Evolutionary conservation across 2,888 invertebrate genomes (phyloP).

Genomic region (Clusia tigrina): DNA sequence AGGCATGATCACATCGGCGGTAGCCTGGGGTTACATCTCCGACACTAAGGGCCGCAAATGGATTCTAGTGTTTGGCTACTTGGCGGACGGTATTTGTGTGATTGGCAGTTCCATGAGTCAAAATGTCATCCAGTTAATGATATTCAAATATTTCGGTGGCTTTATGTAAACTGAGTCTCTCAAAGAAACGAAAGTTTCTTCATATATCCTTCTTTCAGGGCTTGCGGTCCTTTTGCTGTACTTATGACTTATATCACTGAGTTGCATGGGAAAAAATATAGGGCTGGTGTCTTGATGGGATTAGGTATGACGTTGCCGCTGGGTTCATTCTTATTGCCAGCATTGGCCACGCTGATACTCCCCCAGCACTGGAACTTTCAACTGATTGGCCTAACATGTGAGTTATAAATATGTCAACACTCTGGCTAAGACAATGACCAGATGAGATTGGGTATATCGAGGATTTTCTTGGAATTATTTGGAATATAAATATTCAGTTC

Average conservation of each 20-base stretch:
- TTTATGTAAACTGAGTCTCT: constrained; percentile 72
- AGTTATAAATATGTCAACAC: background rate
- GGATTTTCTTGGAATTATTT: constrained; percentile 57
- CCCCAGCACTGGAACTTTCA: constrained; percentile 68
- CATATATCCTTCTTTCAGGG: constrained; percentile 59
- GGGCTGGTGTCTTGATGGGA: constrained; percentile 71
- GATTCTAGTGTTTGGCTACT: constrained; percentile 73
- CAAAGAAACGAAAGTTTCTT: background rate
- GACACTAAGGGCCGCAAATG: constrained; percentile 75
- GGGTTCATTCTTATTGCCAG: constrained; percentile 71
- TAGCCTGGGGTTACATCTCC: constrained; percentile 79
- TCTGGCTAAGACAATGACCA: too few relatives aligned
- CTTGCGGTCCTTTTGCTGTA: constrained; percentile 77
- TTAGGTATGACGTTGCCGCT: constrained; percentile 72
- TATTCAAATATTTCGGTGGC: constrained; percentile 75
- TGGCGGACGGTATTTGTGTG: constrained; percentile 71
- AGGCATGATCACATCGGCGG: constrained; percentile 78
- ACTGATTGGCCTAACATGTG: constrained; percentile 55
- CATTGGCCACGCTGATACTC: constrained; percentile 76
- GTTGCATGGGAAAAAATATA: constrained; percentile 72
- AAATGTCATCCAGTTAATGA: constrained; percentile 70
- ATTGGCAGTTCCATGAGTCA: constrained; percentile 72
- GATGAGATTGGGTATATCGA: too few relatives aligned
- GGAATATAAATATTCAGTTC: constrained; percentile 48
- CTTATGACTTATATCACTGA: constrained; percentile 77